A percentile compares a stretch with the other conserved stretches of the same genome.
These are phyloP conservation scores for Macrochelys suwanniensis DNA, from an alignment of 2,797 vertebrate genomes.

Conservation along the genomic window DNA sequence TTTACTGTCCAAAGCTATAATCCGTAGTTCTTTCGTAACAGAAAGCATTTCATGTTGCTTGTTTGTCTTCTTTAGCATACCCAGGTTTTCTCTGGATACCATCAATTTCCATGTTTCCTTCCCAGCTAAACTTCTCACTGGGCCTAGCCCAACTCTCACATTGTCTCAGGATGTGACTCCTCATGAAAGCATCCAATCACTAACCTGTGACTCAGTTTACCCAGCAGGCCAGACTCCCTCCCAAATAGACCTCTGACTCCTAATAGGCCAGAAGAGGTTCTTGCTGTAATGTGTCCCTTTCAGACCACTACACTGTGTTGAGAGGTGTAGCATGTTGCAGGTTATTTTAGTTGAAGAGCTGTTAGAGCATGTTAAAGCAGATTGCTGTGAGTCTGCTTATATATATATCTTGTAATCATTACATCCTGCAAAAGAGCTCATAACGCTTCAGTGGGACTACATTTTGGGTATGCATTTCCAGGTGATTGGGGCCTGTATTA, in stretches of 20 bases:
- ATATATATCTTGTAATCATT: rapidly evolving
- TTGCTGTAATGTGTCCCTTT: background rate
- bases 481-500: rapidly evolving
- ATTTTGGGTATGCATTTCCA: background rate
- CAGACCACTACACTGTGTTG: constrained; percentile 32
- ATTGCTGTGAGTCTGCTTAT: constrained; percentile 14
- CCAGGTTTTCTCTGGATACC: constrained; percentile 40
- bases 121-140: background rate
- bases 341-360: background rate
- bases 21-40: background rate
- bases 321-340: background rate
- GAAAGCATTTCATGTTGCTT: background rate
- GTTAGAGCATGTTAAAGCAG: background rate
- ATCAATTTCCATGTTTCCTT: constrained; percentile 1
- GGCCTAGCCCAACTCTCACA: background rate
- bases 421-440: rapidly evolving
- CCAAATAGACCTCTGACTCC: background rate
- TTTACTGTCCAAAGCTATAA: constrained; percentile 13
- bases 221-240: background rate
- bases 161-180: background rate
- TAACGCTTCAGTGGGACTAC: rapidly evolving
- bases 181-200: background rate
- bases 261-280: background rate
- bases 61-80: background rate
- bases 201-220: background rate